Percentiles rank a stretch among this genome's conserved stretches.
phyloP scores from a whole-genome alignment of 2,113 vertebrate species.

The Pseudopipra pipra region DNA sequence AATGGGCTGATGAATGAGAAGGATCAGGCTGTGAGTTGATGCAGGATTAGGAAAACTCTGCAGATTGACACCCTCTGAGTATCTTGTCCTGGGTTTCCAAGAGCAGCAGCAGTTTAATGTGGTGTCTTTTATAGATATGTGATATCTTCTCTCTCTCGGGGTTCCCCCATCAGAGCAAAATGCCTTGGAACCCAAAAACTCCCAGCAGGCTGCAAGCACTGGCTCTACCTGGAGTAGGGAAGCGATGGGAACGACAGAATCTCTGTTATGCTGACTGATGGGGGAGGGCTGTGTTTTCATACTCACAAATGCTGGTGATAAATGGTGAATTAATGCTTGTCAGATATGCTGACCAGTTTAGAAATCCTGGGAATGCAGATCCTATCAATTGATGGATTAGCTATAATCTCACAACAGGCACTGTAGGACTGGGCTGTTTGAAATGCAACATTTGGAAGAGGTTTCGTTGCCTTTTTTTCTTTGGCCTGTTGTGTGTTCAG shows the following conservation, averaged over 20 bases:
- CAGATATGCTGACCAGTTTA: not conserved
- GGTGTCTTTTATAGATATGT: not conserved
- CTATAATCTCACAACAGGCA: not conserved
- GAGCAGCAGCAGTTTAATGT: not conserved
- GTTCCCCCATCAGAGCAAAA: not conserved
- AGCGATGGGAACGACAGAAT: not conserved
- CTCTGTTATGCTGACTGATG: not conserved
- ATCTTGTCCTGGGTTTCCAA: not conserved
- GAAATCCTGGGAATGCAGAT: not conserved
- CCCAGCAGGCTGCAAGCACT: not conserved
- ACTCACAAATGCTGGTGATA: not conserved
- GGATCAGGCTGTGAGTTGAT: not conserved
- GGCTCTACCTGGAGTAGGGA: not conserved
- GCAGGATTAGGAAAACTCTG: not conserved
- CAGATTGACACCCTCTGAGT: not conserved
- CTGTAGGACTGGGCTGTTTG: not conserved
- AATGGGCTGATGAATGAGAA: not conserved
- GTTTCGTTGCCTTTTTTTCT: not conserved
- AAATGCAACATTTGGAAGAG: slow-evolving; percentile 7
- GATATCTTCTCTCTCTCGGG: not conserved
- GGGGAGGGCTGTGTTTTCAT: not conserved
- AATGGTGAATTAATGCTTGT: slow-evolving; percentile 29
- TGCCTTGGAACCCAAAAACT: not conserved
- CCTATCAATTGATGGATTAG: slow-evolving; percentile 1
- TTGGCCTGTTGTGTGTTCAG: not conserved